Percentiles rank a stretch among this genome's conserved stretches.
Conservation (phyloP, 2,888 invertebrate genomes). For the Deilephila elpenor region DNA sequence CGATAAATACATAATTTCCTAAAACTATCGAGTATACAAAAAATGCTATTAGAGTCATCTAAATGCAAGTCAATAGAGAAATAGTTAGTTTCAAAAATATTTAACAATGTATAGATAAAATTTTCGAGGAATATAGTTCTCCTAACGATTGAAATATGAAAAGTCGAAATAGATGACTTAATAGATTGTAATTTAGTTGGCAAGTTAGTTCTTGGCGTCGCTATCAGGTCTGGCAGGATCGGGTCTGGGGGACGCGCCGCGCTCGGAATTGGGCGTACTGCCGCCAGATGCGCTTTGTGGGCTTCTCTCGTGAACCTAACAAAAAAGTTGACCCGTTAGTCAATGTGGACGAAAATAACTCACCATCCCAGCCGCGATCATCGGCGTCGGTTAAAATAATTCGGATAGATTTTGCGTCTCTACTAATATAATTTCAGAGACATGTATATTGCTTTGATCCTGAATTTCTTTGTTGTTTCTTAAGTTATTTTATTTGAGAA, state of each 20-base stretch:
- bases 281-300: conserved; percentile 77
- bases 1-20: conserved; percentile 17
- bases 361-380: conserved; percentile 16
- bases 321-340: conserved; percentile 40
- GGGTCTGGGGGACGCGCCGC: conserved; percentile 61
- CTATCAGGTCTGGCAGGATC: conserved; percentile 39
- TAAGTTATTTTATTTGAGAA: not conserved
- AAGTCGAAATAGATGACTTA: not conserved
- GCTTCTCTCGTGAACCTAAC: conserved; percentile 74
- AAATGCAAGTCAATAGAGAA: too few species aligned
- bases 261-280: conserved; percentile 75
- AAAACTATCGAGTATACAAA: too few species aligned
- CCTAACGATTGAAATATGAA: not conserved
- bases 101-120: not conserved
- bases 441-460: not conserved
- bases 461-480: not conserved
- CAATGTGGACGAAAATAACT: conserved; percentile 38
- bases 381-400: conserved; percentile 7
- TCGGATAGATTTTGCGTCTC: not conserved
- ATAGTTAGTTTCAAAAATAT: not conserved
- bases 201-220: not conserved
- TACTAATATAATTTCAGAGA: not conserved
- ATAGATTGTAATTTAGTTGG: conserved; percentile 20
- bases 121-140: not conserved
- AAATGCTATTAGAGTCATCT: too few species aligned